A percentile compares a stretch with the other conserved stretches of the same genome.
Conservation (phyloP, 2,113 vertebrate genomes). For the Leucoraja erinaceus region DNA sequence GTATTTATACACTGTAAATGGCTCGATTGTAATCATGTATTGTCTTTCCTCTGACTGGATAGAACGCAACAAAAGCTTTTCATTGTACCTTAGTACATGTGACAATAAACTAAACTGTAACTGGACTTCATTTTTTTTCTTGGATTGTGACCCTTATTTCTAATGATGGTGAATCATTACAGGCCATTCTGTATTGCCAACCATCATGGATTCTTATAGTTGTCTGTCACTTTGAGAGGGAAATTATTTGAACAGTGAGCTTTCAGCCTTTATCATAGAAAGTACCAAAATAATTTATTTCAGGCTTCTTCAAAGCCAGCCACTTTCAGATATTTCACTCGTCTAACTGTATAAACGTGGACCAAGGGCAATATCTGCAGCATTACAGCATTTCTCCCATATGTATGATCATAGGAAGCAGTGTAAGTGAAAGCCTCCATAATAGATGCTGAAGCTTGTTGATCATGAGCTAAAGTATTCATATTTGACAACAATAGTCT, state of each 20-base stretch:
- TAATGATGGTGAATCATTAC: background rate
- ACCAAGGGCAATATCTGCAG: background rate
- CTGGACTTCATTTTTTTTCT: background rate
- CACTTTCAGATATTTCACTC: background rate
- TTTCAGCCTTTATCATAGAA: background rate
- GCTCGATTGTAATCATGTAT: too few species aligned
- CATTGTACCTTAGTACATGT: too few species aligned
- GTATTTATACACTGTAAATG: too few species aligned
- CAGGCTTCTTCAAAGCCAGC: too few species aligned
- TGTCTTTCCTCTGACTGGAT: too few species aligned
- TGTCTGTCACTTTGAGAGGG: background rate
- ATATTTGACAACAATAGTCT: background rate
- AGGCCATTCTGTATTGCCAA: background rate
- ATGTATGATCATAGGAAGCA: background rate
- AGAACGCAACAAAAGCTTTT: too few species aligned
- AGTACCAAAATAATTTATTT: background rate
- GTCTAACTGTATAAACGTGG: background rate
- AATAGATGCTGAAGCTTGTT: background rate
- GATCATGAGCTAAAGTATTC: background rate
- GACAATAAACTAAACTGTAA: too few species aligned
- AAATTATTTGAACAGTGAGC: background rate
- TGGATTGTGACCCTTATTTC: background rate
- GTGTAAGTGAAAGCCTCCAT: background rate
- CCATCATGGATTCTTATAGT: background rate
- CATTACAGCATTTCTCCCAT: background rate